Conservation (phyloP, 2,113 vertebrate genomes). For the Lepus timidus region DNA sequence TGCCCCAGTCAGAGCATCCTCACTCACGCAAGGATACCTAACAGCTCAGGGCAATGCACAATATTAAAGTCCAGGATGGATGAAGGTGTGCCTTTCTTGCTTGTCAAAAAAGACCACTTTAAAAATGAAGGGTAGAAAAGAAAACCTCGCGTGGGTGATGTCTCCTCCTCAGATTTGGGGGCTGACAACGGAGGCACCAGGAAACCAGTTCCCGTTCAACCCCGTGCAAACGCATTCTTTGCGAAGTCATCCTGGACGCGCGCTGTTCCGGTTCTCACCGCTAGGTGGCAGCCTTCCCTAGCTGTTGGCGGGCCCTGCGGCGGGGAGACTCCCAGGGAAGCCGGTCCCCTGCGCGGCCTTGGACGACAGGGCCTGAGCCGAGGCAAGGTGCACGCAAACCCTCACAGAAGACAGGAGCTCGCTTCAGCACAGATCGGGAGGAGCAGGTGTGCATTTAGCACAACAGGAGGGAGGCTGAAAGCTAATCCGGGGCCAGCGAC, state of each 20-base stretch:
- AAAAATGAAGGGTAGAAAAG: background rate
- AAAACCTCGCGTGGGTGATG: accelerated
- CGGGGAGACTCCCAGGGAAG: accelerated
- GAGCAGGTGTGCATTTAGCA: conserved; percentile 50
- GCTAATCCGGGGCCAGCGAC: conserved; percentile 55
- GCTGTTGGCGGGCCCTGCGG: background rate
- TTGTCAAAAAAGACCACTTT: background rate
- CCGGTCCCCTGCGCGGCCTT: background rate
- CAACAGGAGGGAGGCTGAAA: conserved; percentile 68
- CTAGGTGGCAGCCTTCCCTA: background rate
- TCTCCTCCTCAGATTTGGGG: background rate
- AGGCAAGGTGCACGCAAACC: conserved; percentile 14
- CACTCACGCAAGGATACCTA: background rate
- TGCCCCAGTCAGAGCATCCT: background rate
- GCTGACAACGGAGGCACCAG: accelerated
- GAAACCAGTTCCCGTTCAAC: background rate
- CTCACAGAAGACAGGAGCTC: background rate
- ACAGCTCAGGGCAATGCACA: background rate
- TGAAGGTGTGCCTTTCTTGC: background rate
- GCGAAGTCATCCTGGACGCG: background rate
- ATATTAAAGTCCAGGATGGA: background rate
- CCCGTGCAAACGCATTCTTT: accelerated
- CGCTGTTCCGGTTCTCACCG: too few species aligned
- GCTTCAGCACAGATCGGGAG: conserved; percentile 60
- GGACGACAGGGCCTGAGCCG: background rate